phyloP scores from a whole-genome alignment of 2,888 invertebrate genomes.

The Sicus ferrugineus region DNA sequence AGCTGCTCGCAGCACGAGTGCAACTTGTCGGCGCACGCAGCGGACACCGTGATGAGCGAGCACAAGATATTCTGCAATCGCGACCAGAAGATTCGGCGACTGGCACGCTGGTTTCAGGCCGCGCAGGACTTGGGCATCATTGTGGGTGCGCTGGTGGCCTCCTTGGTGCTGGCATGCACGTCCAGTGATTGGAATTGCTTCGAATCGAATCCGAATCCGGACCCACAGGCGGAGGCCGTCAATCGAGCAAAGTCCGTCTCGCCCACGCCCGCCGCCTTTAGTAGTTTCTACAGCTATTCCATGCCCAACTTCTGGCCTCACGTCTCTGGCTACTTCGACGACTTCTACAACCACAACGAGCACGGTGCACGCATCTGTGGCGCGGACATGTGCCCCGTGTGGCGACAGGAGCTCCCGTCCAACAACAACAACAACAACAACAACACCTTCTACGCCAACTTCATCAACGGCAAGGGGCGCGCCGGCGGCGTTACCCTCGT shows the following conservation, averaged over 20 bases:
- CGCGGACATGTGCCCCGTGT: constrained; percentile 68
- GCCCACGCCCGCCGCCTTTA: constrained; percentile 30
- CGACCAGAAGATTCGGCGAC: constrained; percentile 65
- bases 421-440: no score
- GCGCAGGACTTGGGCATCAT: constrained; percentile 70
- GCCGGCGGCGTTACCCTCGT: constrained; percentile 56
- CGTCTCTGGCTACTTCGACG: constrained; percentile 57
- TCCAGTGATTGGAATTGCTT: constrained; percentile 57
- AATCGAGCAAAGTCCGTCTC: neutral
- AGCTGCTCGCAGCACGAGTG: constrained; percentile 63
- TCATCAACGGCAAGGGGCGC: constrained; percentile 53
- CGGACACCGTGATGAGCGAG: constrained; percentile 57
- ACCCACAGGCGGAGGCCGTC: neutral
- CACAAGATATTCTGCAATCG: constrained; percentile 63
- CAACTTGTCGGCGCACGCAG: constrained; percentile 43
- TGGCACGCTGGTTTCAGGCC: constrained; percentile 68
- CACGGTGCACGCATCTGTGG: constrained; percentile 69
- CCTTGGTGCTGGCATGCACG: constrained; percentile 64
- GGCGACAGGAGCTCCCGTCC: constrained; percentile 43
- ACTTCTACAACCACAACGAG: constrained; percentile 67
- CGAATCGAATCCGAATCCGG: constrained; percentile 30
- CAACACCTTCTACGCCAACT: constrained; percentile 52
- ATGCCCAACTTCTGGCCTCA: constrained; percentile 46
- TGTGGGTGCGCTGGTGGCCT: constrained; percentile 67
- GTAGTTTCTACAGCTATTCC: constrained; percentile 38